Conservation (phyloP, 2,888 invertebrate species). For the Xestobium rufovillosum region DNA sequence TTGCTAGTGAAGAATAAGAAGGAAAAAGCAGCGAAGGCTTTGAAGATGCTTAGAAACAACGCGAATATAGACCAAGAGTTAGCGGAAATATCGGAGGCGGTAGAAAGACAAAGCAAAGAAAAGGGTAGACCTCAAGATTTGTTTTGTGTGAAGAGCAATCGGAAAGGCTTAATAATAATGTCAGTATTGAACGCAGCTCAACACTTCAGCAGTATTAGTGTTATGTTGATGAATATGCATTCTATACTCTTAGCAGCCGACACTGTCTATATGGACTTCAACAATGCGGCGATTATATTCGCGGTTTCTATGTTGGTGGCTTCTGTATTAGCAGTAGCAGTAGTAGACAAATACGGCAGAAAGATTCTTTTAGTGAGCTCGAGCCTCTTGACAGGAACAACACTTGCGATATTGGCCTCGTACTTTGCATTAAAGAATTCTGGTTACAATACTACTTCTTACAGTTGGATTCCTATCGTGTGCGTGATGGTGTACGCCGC, state of each 20-base stretch:
- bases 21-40: conserved; percentile 32
- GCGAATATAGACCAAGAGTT: conserved; percentile 34
- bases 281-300: conserved; percentile 36
- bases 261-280: conserved; percentile 32
- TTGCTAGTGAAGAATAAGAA: conserved; percentile 31
- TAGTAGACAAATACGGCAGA: conserved; percentile 38
- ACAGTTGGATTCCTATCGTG: conserved; percentile 39
- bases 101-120: conserved; percentile 35
- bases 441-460: conserved; percentile 27
- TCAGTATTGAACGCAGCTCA: conserved; percentile 37
- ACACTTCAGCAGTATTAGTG: conserved; percentile 39
- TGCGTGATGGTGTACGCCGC: conserved; percentile 38
- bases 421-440: conserved; percentile 36
- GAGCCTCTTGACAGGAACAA: conserved; percentile 33
- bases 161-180: conserved; percentile 38
- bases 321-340: conserved; percentile 31
- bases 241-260: conserved; percentile 36
- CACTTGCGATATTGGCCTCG: conserved; percentile 33
- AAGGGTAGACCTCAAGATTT: conserved; percentile 36
- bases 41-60: conserved; percentile 30
- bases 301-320: conserved; percentile 36
- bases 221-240: conserved; percentile 42
- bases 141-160: conserved; percentile 34
- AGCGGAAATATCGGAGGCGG: conserved; percentile 34
- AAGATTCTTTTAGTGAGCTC: conserved; percentile 35